These are phyloP conservation scores for Nerophis lumbriciformis DNA, from an alignment of 2,113 vertebrate genomes.

Conservation along the genomic window DNA sequence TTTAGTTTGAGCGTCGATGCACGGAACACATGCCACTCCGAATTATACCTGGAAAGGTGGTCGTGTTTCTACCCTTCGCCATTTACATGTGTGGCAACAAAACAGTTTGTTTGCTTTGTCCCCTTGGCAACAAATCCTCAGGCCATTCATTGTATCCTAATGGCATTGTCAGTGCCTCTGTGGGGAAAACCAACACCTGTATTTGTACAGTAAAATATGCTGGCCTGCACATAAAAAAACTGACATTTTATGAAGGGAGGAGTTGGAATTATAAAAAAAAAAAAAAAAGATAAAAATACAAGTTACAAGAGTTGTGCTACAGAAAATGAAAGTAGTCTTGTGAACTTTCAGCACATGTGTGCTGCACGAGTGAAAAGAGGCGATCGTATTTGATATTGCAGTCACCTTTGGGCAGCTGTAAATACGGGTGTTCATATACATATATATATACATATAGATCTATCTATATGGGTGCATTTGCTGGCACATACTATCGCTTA, in stretches of 20 bases:
- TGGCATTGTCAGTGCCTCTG: slow-evolving; percentile 62
- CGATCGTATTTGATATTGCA: slow-evolving; percentile 67
- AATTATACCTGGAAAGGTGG: slow-evolving; percentile 50
- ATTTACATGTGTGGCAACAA: slow-evolving; percentile 72
- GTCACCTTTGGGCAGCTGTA: slow-evolving; percentile 69
- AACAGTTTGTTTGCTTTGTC: slow-evolving; percentile 79
- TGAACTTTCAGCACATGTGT: slow-evolving; percentile 58
- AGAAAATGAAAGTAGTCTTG: slow-evolving; percentile 71
- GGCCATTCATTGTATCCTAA: slow-evolving; percentile 72
- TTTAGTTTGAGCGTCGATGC: neutral
- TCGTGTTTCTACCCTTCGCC: slow-evolving; percentile 46
- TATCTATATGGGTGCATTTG: slow-evolving; percentile 27
- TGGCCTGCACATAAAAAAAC: slow-evolving; percentile 19
- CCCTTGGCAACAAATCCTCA: slow-evolving; percentile 78
- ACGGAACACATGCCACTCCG: slow-evolving; percentile 23
- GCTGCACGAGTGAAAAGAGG: slow-evolving; percentile 36
- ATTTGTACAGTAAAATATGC: slow-evolving; percentile 33
- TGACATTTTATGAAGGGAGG: slow-evolving; percentile 16
- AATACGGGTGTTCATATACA: slow-evolving; percentile 71
- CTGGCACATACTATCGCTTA: slow-evolving; percentile 54
- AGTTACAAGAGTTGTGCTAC: slow-evolving; percentile 29
- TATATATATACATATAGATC: slow-evolving; percentile 45
- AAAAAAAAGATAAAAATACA: too few relatives aligned
- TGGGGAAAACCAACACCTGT: slow-evolving; percentile 55
- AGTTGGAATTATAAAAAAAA: neutral